Evolutionary conservation across 2,888 invertebrate species (phyloP).

Genomic region (Macrosoma leucophasiata): DNA sequence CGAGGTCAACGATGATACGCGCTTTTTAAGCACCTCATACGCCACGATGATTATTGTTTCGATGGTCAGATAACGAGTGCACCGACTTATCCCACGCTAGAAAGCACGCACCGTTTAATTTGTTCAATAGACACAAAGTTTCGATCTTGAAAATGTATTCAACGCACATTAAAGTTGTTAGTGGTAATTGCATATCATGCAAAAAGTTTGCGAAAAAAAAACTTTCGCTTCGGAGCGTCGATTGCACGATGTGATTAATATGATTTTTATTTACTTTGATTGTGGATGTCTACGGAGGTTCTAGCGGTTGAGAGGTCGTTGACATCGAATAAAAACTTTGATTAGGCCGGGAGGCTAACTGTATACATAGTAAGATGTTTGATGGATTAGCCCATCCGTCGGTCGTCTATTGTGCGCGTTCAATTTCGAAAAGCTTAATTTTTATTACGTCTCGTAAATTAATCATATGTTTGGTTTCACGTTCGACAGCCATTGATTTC

Average conservation of each 20-base stretch:
- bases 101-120: slow-evolving; percentile 48
- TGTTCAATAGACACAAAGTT: slow-evolving; percentile 41
- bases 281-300: slow-evolving; percentile 37
- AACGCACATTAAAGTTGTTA: slow-evolving; percentile 52
- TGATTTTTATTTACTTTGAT: slow-evolving; percentile 61
- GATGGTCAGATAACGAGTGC: slow-evolving; percentile 47
- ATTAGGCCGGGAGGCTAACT: slow-evolving; percentile 47
- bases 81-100: slow-evolving; percentile 50
- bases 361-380: slow-evolving; percentile 45
- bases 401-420: slow-evolving; percentile 42
- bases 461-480: slow-evolving; percentile 42
- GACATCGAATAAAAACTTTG: slow-evolving; percentile 51
- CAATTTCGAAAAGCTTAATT: slow-evolving; percentile 51
- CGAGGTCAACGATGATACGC: slow-evolving; percentile 40
- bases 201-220: slow-evolving; percentile 48
- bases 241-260: slow-evolving; percentile 55
- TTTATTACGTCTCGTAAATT: slow-evolving; percentile 45
- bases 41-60: slow-evolving; percentile 51
- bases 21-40: slow-evolving; percentile 37
- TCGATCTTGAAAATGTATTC: slow-evolving; percentile 48
- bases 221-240: slow-evolving; percentile 40
- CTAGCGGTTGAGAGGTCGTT: slow-evolving; percentile 46
- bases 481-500: slow-evolving; percentile 36
- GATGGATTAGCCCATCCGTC: slow-evolving; percentile 54
- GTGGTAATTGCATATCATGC: slow-evolving; percentile 58